Evolutionary conservation across 2,797 vertebrate species (phyloP), one percentile per base, ranked within the genome.

Genomic region (Ceyx erithaca): DNA sequence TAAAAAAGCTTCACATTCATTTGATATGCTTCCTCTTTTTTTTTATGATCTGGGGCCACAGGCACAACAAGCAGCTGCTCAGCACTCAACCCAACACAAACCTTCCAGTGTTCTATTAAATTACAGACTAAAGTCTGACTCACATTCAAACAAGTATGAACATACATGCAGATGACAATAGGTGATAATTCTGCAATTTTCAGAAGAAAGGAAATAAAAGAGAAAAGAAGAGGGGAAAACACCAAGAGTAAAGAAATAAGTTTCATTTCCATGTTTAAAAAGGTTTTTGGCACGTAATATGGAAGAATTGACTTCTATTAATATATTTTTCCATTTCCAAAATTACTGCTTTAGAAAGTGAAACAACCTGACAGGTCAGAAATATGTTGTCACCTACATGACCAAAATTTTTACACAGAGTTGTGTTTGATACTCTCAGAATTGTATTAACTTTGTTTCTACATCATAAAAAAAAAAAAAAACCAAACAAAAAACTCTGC

Each of bases 131-230:
- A 87, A 54, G 43, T 89, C 94, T 92, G 81, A 96, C 76, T 95
- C 85, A 87, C 68, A 89, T 85, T 84, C 77, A 67, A 93, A 85
- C 72, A 93, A 95, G 61, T 89, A 95, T 80, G 88, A 95, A 96
- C 85, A 94, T 77, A 93, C 33, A 71, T 63, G 67, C 41, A 84
- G 85, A 92, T 96, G 93, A 91, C 87, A 95, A 88, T 76, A 81
- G 48, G 58, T 94, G 83, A 89, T 96, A 94, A 89, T 93, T 95
- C 64, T 78, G 57, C 45, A 96, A 71, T 62, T 89, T 92, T 92
- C 64, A 89, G 82, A 81, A 83, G 68, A 51, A 68, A 51, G n/a
- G 11, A 46, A 46, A 87, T 76, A 79, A 80, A 68, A 84, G 23
- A 48, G 45, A 61, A 81, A 26, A 83, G 64, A 84, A 87, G 45